Evolutionary conservation across 92 coral and sea anemone species (phyloP).

Genomic region (Siderastrea siderea): DNA sequence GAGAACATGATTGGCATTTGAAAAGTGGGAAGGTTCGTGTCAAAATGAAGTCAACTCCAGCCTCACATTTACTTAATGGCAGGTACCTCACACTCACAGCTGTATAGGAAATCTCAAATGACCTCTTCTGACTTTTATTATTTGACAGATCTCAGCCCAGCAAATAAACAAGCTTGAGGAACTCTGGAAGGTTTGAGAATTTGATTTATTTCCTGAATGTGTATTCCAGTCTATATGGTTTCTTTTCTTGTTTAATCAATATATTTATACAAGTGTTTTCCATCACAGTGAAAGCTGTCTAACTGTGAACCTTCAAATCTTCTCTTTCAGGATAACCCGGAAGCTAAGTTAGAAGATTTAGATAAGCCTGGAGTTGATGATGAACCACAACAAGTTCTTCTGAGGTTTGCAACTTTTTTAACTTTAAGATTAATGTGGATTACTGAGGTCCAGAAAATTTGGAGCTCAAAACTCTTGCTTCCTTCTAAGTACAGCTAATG

Average conservation of each 20-base stretch:
- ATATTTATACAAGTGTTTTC: no score
- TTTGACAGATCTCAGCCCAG: constrained; percentile 92
- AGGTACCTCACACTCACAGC: no score
- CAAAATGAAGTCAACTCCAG: no score
- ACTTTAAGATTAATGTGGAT: not conserved
- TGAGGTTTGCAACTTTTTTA: constrained; percentile 68
- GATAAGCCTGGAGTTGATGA: constrained; percentile 99
- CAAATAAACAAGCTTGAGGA: constrained; percentile 99
- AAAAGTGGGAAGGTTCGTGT: not conserved
- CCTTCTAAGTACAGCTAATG: not conserved
- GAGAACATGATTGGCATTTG: not conserved
- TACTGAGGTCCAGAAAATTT: not conserved
- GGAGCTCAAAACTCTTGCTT: no score
- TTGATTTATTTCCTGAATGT: no score
- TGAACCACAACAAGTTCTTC: constrained; percentile 98
- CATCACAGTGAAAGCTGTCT: no score
- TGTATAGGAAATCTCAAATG: not conserved
- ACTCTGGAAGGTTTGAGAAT: constrained; percentile 85
- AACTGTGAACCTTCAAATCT: not conserved
- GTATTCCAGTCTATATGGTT: not conserved
- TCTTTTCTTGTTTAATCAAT: no score
- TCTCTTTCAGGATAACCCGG: constrained; percentile 89
- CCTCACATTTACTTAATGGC: no score
- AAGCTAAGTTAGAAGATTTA: constrained; percentile 95
- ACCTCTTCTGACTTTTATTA: not conserved